Percentiles rank a stretch among this genome's conserved stretches.
Evolutionary conservation across 2,888 invertebrate genomes (phyloP).

Genomic region (Myathropa florea): DNA sequence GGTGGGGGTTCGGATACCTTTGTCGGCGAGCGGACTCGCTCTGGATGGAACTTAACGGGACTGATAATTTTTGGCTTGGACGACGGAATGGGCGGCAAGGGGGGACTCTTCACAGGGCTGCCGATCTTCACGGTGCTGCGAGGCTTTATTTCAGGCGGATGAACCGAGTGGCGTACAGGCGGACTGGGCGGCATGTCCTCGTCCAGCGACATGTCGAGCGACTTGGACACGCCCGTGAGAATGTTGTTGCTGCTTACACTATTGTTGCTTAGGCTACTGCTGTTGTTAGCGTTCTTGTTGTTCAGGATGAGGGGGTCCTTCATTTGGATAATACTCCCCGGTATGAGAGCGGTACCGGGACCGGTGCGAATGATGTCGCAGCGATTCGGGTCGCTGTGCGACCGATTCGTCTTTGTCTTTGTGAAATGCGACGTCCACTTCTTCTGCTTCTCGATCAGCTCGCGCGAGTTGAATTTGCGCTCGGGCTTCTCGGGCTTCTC

Average conservation of each 20-base stretch:
- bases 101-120: constrained; percentile 80
- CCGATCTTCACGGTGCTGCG: constrained; percentile 78
- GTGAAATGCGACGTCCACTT: constrained; percentile 96
- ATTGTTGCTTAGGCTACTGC: constrained; percentile 64
- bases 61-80: constrained; percentile 79
- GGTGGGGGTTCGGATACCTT: constrained; percentile 75
- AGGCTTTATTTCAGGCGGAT: constrained; percentile 80
- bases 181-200: constrained; percentile 77
- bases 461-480: constrained; percentile 90
- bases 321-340: constrained; percentile 78
- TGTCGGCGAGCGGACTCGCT: constrained; percentile 78
- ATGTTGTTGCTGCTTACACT: constrained; percentile 62
- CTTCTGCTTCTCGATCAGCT: constrained; percentile 93
- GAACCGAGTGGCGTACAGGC: constrained; percentile 76
- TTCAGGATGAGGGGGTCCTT: constrained; percentile 72
- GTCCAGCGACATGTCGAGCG: constrained; percentile 70
- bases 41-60: constrained; percentile 78
- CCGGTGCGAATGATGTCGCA: constrained; percentile 81
- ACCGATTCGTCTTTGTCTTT: constrained; percentile 85
- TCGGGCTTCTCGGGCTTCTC: constrained; percentile 92
- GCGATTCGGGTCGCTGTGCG: constrained; percentile 85
- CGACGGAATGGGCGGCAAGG: constrained; percentile 79
- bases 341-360: constrained; percentile 82
- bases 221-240: constrained; percentile 54
- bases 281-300: constrained; percentile 56